Conservation (phyloP, 2,113 vertebrate species). For the Spilogale gracilis region DNA sequence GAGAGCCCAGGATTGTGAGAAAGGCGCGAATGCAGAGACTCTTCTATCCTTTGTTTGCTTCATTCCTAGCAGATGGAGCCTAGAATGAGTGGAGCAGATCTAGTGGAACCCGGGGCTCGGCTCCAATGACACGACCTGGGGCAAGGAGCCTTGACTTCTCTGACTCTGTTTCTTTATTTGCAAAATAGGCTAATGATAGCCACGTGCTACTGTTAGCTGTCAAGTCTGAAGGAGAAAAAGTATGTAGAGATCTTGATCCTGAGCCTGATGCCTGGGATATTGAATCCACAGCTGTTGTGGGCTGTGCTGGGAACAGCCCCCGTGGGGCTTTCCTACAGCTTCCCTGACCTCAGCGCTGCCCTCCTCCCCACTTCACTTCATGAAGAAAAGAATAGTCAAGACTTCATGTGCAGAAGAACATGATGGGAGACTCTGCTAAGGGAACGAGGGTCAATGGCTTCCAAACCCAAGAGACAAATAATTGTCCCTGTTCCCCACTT, state of each 20-base stretch:
- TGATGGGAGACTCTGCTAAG: background rate
- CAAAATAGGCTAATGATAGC: background rate
- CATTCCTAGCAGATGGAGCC: background rate
- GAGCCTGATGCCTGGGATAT: background rate
- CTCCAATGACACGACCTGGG: background rate
- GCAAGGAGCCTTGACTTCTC: background rate
- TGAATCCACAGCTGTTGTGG: background rate
- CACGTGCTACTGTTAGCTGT: background rate
- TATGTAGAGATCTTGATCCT: background rate
- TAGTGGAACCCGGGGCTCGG: background rate
- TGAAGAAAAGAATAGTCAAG: conserved; percentile 24
- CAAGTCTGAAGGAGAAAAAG: background rate
- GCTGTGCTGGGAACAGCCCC: background rate
- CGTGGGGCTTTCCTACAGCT: background rate
- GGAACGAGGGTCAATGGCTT: background rate
- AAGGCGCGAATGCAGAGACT: too few species aligned
- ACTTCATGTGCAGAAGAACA: background rate
- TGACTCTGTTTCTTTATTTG: background rate
- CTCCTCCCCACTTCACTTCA: background rate
- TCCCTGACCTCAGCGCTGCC: background rate
- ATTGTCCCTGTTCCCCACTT: background rate
- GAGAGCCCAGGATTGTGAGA: background rate
- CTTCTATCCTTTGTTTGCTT: background rate
- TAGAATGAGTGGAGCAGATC: too few species aligned
- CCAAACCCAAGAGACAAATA: background rate